Base-by-base conservation (phyloP, 2,113 vertebrate species). In the Apteryx mantelli region DNA sequence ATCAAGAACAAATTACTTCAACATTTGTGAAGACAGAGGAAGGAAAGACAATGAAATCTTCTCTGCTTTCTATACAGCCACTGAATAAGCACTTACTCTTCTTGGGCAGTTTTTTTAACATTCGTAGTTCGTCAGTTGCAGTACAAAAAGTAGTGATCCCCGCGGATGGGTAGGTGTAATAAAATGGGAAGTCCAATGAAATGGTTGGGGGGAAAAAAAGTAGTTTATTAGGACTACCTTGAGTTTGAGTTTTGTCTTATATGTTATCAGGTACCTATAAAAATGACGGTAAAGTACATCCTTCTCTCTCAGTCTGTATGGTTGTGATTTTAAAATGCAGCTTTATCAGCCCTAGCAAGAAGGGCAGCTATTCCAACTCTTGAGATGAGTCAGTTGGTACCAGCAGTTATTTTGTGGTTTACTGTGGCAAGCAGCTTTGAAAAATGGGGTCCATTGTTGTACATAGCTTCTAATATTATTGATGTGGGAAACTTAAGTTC, bases 21-120 rank as follows among this genome's bases (percentile, higher is more conserved):
- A 26, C 18, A 42, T 1, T 68, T 88, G 19, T 74, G 42, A 55
- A 20, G 5, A 1, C 21, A 28, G 48, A 40, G n/a, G 24, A 53
- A 53, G n/a, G 34, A 83, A 17, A 9, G 18, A 20, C 32, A 52
- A 5, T 42, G 1, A 48, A 87, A 40, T 79, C 7, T 92, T 50
- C 13, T 75, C 12, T 88, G 38, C 22, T 56, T 80, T 92, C 44
- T 50, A 0, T 63, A 6, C 22, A 69, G 34, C 17, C 40, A 9
- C n/a, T 22, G 19, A 53, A 48, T 82, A 82, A 69, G 25, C 11
- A 25, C 24, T 84, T 88, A 30, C 26, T 56, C 55, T 56, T 56
- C 26, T 28, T 18, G 5, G 2, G 1, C n/a, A 73, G 21, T 76
- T 79, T 82, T 5, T 3, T 17, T 32, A 79, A 30, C 0, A 0